A percentile compares a stretch with the other conserved stretches of the same genome.
Evolutionary conservation across 2,888 invertebrate species (phyloP).

Genomic region (Aporophyla nigra): DNA sequence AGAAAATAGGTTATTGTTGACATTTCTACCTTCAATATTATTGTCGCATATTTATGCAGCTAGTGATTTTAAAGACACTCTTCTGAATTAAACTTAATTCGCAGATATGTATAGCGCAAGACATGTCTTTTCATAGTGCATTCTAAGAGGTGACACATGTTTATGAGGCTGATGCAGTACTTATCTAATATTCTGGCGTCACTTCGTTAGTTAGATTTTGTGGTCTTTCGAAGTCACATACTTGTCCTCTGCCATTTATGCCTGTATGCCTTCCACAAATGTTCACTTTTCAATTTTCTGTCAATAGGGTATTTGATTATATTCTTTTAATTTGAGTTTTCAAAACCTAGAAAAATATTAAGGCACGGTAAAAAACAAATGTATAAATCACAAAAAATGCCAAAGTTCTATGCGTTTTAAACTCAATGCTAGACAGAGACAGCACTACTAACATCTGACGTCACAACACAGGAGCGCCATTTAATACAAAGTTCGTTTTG

Average conservation of each 20-base stretch:
- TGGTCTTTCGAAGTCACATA: background rate
- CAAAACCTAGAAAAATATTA: no score
- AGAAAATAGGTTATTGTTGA: background rate
- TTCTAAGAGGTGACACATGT: background rate
- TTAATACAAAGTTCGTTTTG: no score
- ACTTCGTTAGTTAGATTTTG: background rate
- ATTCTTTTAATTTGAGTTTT: no score
- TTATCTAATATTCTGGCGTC: background rate
- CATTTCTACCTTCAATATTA: background rate
- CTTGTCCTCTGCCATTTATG: background rate
- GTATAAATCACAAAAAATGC: no score
- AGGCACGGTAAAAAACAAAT: no score
- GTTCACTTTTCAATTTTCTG: background rate
- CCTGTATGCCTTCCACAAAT: background rate
- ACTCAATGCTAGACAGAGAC: no score
- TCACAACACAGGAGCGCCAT: no score
- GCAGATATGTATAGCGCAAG: background rate
- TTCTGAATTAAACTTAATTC: background rate
- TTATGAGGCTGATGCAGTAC: background rate
- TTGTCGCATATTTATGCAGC: background rate
- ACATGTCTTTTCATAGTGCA: background rate
- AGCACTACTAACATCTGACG: no score
- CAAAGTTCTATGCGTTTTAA: no score
- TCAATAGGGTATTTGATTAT: no score
- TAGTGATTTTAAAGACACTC: background rate